phyloP scores from a whole-genome alignment of 2,797 vertebrate species.

The Dryobates pubescens region DNA sequence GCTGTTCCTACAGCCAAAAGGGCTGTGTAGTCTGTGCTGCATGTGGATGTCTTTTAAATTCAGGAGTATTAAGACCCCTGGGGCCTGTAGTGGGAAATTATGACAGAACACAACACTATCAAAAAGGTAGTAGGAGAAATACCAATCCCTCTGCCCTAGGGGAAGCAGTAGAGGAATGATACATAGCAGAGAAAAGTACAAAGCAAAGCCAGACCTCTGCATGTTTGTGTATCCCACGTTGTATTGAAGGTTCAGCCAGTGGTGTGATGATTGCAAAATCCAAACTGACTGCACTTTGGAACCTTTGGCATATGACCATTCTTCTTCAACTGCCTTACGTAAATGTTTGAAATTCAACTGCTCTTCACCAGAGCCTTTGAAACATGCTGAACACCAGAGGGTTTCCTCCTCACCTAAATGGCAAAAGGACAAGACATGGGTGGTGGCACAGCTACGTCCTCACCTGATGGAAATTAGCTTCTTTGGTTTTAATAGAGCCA shows the following conservation, averaged over 20 bases:
- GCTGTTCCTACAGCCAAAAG: constrained; percentile 21
- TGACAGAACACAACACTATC: constrained; percentile 36
- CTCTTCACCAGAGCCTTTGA: background rate
- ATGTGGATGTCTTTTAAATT: constrained; percentile 28
- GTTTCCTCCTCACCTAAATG: background rate
- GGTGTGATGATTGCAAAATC: constrained; percentile 41
- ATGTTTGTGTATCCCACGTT: background rate
- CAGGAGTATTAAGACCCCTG: constrained; percentile 9
- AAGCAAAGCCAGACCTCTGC: constrained; percentile 15
- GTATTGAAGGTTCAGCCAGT: background rate
- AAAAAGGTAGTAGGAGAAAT: constrained; percentile 41
- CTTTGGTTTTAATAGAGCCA: background rate
- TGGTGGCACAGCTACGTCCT: background rate
- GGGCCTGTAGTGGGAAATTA: constrained; percentile 24
- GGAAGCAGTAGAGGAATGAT: background rate
- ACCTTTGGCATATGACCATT: constrained; percentile 28
- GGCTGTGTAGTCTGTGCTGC: constrained; percentile 16
- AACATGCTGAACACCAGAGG: background rate
- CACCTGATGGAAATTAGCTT: background rate
- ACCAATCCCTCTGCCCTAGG: constrained; percentile 1
- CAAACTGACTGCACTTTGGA: constrained; percentile 13
- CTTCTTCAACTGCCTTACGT: background rate
- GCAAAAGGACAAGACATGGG: background rate
- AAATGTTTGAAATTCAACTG: constrained; percentile 7
- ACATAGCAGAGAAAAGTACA: constrained; percentile 12